Evolutionary conservation across 1,140 invertebrate species (phyloP).

Genomic region (Drosophila ercepeae): DNA sequence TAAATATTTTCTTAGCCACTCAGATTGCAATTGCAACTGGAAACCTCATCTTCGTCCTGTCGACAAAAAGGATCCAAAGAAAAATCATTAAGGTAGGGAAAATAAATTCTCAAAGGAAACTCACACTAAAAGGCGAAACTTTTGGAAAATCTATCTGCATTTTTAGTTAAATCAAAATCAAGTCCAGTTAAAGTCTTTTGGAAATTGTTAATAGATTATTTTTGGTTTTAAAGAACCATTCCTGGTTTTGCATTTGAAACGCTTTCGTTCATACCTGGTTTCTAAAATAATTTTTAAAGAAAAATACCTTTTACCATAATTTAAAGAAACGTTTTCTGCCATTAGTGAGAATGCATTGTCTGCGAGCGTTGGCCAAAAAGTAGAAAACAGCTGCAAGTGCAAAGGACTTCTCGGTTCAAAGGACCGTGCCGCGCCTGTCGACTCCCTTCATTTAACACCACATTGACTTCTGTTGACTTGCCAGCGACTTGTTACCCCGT

Average conservation of each 20-base stretch:
- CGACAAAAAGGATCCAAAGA: slow-evolving; percentile 8
- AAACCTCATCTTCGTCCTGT: slow-evolving; percentile 15
- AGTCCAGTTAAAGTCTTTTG: too few relatives aligned
- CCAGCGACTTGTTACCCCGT: background rate
- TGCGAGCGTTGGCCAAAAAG: background rate
- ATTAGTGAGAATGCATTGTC: slow-evolving; percentile 40
- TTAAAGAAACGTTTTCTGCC: slow-evolving; percentile 9
- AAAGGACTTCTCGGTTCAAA: slow-evolving; percentile 29
- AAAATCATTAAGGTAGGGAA: slow-evolving; percentile 52
- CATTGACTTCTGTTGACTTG: slow-evolving; percentile 19
- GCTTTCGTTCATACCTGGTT: too few relatives aligned
- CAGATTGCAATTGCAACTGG: background rate
- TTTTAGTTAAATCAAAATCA: too few relatives aligned
- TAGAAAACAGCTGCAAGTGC: slow-evolving; percentile 5
- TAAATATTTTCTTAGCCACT: slow-evolving; percentile 57
- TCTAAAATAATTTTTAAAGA: too few relatives aligned
- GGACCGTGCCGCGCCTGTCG: slow-evolving; percentile 9
- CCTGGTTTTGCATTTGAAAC: too few relatives aligned
- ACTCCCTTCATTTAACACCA: slow-evolving; percentile 32
- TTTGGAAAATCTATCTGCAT: too few relatives aligned
- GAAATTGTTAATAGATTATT: too few relatives aligned
- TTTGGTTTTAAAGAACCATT: too few relatives aligned
- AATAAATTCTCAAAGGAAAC: slow-evolving; percentile 42
- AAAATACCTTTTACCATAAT: background rate
- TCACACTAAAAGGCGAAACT: slow-evolving; percentile 27